A percentile compares a stretch with the other conserved stretches of the same genome.
Conservation (phyloP, 2,888 invertebrate species). For the Patella caerulea region DNA sequence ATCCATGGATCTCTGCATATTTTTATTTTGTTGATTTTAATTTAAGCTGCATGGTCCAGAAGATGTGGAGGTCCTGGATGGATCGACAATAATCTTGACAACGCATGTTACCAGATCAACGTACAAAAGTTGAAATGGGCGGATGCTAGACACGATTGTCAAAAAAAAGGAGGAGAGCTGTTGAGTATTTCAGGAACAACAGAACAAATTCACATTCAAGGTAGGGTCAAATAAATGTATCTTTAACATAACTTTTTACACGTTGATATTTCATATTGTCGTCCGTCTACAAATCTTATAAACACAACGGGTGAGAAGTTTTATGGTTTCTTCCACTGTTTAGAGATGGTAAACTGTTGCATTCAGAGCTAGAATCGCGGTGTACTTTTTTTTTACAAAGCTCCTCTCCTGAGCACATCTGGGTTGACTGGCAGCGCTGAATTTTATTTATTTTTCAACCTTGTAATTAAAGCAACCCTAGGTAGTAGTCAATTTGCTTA, state of each 20-base stretch:
- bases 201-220: slow-evolving; percentile 55
- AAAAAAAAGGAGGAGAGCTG: slow-evolving; percentile 43
- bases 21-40: not conserved
- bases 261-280: too few relatives aligned
- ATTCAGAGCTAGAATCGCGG: too few relatives aligned
- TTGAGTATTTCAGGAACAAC: slow-evolving; percentile 45
- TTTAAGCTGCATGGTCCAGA: slow-evolving; percentile 38
- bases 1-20: too few relatives aligned
- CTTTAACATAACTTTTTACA: not conserved
- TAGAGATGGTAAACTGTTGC: too few relatives aligned
- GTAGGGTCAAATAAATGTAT: slow-evolving; percentile 27
- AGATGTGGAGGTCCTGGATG: slow-evolving; percentile 51
- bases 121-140: slow-evolving; percentile 45
- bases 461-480: slow-evolving; percentile 40
- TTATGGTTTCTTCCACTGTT: too few relatives aligned
- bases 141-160: slow-evolving; percentile 47
- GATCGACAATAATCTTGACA: slow-evolving; percentile 43
- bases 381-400: too few relatives aligned
- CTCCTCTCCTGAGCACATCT: too few relatives aligned
- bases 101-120: slow-evolving; percentile 52
- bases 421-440: too few relatives aligned
- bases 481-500: slow-evolving; percentile 41
- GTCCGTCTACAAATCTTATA: too few relatives aligned
- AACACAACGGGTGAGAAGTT: too few relatives aligned
- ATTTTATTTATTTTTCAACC: too few relatives aligned